phyloP scores from a whole-genome alignment of 2,797 vertebrate species.

The Coendou prehensilis region DNA sequence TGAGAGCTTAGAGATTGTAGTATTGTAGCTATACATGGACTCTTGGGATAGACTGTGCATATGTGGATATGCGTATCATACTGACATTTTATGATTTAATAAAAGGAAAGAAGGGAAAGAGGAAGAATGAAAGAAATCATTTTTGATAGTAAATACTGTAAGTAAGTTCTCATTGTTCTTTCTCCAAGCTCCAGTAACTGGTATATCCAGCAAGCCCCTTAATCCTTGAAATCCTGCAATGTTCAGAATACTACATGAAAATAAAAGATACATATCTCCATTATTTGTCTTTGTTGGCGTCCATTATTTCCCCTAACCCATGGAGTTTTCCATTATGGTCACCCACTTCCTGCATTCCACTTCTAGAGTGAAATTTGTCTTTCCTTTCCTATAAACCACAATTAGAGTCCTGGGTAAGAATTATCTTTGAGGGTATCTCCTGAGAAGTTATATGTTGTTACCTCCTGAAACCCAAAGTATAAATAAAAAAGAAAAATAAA shows the following conservation, averaged over 20 bases:
- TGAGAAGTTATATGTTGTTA: background rate
- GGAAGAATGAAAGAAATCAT: constrained; percentile 30
- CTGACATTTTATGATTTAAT: background rate
- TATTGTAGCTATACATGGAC: background rate
- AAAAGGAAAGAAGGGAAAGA: background rate
- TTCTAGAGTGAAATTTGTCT: background rate
- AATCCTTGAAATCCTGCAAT: background rate
- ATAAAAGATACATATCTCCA: background rate
- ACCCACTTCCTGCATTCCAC: background rate
- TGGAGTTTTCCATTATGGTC: background rate
- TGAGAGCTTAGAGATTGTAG: background rate
- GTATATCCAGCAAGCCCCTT: rapidly evolving
- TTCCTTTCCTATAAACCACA: background rate
- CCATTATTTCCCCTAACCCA: rapidly evolving
- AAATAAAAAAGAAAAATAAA: background rate
- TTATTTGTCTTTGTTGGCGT: background rate
- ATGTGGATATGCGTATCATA: background rate
- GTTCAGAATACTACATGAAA: background rate
- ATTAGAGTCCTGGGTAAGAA: background rate
- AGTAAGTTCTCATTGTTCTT: background rate
- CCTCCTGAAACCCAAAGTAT: background rate
- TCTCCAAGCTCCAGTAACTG: background rate
- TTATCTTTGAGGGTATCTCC: background rate
- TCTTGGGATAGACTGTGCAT: background rate
- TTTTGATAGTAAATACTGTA: background rate